phyloP scores from a whole-genome alignment of 1,140 invertebrate genomes.

The Bombus pyrosoma region DNA sequence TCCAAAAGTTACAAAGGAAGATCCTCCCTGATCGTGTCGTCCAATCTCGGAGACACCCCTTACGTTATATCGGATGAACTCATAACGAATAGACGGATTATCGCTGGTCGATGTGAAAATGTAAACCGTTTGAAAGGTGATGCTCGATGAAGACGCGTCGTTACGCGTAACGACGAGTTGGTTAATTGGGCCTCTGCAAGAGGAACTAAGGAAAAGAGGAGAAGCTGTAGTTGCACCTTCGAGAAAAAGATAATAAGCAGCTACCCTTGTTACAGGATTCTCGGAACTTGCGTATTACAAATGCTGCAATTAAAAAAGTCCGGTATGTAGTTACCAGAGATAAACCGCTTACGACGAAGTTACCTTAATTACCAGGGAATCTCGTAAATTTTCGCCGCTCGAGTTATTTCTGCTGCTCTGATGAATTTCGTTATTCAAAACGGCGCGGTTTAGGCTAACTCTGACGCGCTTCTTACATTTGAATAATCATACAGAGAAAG shows the following conservation, averaged over 20 bases:
- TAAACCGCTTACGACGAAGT: slow-evolving; percentile 18
- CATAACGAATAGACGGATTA: slow-evolving; percentile 3
- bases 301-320: slow-evolving; percentile 5
- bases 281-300: neutral
- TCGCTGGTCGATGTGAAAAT: neutral
- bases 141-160: neutral
- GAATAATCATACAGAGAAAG: too few species aligned
- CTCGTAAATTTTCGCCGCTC: neutral
- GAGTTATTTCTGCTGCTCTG: neutral
- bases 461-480: neutral
- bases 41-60: neutral
- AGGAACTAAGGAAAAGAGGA: neutral
- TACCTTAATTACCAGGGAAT: neutral
- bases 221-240: neutral
- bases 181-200: neutral
- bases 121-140: neutral
- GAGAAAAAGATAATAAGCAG: neutral
- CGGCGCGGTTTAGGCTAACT: neutral
- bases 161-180: neutral
- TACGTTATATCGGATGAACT: neutral
- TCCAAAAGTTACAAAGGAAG: neutral
- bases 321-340: neutral
- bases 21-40: neutral
- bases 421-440: neutral
- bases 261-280: too few species aligned